A percentile compares a stretch with the other conserved stretches of the same genome.
Conservation (phyloP, 2,888 invertebrate species). For the Lasioglossum calceatum region DNA sequence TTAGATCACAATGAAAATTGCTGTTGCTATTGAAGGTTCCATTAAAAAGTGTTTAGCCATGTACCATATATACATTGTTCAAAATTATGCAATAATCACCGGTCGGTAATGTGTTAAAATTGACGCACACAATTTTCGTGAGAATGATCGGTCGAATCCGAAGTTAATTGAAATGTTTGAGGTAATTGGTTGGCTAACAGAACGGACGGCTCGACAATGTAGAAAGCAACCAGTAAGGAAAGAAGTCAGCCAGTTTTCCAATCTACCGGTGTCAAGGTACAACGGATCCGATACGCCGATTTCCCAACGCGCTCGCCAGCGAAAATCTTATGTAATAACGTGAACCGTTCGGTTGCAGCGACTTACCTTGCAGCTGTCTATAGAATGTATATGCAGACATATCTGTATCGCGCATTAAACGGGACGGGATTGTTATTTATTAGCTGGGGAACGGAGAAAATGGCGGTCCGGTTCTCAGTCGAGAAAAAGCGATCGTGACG, state of each 20-base stretch:
- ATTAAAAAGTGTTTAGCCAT: too few relatives aligned
- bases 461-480: neutral
- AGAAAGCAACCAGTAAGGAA: neutral
- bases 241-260: constrained; percentile 12
- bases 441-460: constrained; percentile 17
- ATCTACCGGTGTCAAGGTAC: constrained; percentile 51
- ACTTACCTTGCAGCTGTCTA: constrained; percentile 44
- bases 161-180: too few relatives aligned
- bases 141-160: too few relatives aligned
- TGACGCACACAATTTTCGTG: too few relatives aligned
- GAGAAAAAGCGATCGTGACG: constrained; percentile 8
- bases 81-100: too few relatives aligned
- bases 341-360: constrained; percentile 48
- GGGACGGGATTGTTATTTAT: constrained; percentile 21
- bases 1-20: too few relatives aligned
- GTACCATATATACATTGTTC: too few relatives aligned
- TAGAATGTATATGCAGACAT: constrained; percentile 7
- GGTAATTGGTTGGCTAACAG: too few relatives aligned
- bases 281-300: constrained; percentile 43
- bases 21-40: too few relatives aligned
- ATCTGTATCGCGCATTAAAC: constrained; percentile 11
- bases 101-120: too few relatives aligned
- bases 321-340: constrained; percentile 57
- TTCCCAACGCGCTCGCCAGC: constrained; percentile 33
- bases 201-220: neutral